These are phyloP conservation scores for Dreissena polymorpha DNA, from an alignment of 1,140 invertebrate genomes.

Conservation along the genomic window DNA sequence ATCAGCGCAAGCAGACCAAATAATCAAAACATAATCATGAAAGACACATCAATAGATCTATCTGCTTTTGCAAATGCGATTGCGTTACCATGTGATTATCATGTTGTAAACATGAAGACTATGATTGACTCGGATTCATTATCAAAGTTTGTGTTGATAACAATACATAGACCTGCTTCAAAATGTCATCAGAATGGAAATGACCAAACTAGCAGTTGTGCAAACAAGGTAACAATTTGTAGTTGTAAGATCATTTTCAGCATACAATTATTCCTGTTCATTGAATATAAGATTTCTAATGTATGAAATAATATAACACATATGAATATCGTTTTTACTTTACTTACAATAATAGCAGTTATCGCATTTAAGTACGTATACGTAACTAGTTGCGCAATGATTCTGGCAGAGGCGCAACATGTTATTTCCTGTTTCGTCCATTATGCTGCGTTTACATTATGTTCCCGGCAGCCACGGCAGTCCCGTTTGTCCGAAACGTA, in stretches of 20 bases:
- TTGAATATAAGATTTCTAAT: background rate
- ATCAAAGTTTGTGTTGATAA: conserved; percentile 37
- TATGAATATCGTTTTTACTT: too few species aligned
- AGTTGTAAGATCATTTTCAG: background rate
- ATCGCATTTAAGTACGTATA: too few species aligned
- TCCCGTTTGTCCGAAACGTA: too few species aligned
- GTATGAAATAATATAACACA: background rate
- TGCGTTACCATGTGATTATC: conserved; percentile 60
- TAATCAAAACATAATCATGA: background rate
- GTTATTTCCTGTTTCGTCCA: too few species aligned
- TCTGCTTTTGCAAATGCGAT: conserved; percentile 77
- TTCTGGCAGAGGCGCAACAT: too few species aligned
- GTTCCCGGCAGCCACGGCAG: too few species aligned
- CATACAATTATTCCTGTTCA: background rate
- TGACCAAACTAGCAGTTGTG: background rate
- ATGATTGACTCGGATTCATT: background rate
- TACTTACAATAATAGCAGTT: too few species aligned
- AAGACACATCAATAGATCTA: background rate
- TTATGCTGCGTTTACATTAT: too few species aligned
- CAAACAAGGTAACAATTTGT: conserved; percentile 5
- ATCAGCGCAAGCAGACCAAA: background rate
- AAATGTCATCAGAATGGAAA: conserved; percentile 33
- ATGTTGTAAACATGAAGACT: conserved; percentile 66
- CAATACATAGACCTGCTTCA: conserved; percentile 47
- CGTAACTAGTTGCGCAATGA: too few species aligned